Percentiles rank a stretch among this genome's conserved stretches.
Conservation (phyloP, 2,888 invertebrate genomes). For the Drosophila mimetica region DNA sequence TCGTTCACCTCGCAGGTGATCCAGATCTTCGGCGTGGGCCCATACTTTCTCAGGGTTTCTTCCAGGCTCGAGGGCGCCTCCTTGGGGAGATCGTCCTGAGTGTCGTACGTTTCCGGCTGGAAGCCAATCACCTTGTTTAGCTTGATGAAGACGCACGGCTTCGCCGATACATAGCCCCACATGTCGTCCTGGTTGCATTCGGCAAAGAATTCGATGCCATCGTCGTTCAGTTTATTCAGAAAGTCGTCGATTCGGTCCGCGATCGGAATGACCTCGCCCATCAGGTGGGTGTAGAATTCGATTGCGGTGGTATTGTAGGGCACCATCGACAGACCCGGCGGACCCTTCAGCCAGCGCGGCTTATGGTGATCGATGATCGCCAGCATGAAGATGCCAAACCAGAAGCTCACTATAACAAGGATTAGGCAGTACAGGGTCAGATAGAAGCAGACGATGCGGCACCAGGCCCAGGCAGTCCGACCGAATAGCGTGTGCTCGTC, state of each 20-base stretch:
- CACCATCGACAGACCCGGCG: constrained; percentile 54
- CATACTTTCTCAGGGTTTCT: constrained; percentile 6
- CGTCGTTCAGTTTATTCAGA: constrained; percentile 10
- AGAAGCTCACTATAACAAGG: neutral
- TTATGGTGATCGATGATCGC: neutral
- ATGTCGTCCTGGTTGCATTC: constrained; percentile 51
- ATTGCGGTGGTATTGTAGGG: constrained; percentile 4
- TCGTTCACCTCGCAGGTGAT: constrained; percentile 33
- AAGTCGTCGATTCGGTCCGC: constrained; percentile 46
- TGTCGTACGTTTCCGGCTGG: constrained; percentile 50
- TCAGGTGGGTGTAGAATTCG: constrained; percentile 3
- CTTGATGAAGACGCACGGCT: constrained; percentile 58
- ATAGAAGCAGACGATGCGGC: constrained; percentile 46
- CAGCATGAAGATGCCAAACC: constrained; percentile 22
- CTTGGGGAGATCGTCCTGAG: constrained; percentile 28
- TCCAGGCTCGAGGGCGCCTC: constrained; percentile 3
- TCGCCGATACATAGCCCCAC: constrained; percentile 52
- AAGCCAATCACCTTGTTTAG: constrained; percentile 54
- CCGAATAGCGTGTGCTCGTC: constrained; percentile 44
- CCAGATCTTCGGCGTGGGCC: constrained; percentile 55
- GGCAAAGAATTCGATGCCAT: constrained; percentile 14
- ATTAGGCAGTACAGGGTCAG: constrained; percentile 42
- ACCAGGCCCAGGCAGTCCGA: constrained; percentile 58
- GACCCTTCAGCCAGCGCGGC: constrained; percentile 41
- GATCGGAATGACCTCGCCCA: constrained; percentile 21